Base-by-base conservation (phyloP, 2,888 invertebrate genomes). In the Podabrus alpinus region DNA sequence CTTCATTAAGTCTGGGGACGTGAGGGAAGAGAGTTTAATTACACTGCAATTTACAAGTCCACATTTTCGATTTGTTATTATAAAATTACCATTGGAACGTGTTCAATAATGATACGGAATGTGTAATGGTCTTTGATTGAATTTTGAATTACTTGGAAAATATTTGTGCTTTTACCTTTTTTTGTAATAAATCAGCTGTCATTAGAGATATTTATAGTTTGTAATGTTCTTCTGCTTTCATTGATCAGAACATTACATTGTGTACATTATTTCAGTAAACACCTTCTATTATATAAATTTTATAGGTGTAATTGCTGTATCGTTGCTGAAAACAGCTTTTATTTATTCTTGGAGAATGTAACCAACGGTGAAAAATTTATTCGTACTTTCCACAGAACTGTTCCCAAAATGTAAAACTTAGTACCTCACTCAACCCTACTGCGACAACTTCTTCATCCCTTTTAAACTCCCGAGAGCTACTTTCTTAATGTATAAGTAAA, bases 11-110 rank as follows among this genome's bases (percentile, higher is more conserved):
- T 79, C 78, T 74, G 61, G 80, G 80, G 81, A 79, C 79, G 81
- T 76, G 74, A 78, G 80, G 82, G 82, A 81, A 80, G 80, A 75
- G 76, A 80, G 81, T 83, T 84, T 84, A 84, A 85, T 85, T 84
- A 84, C 82, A 80, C 79, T 80, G 83, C 83, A 85, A 84, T 84
- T 84, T 84, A 83, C 83, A 82, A 80, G 82, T 82, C 81, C 79
- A 79, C 82, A 81, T 82, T 84, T 84, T 82, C 80, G 80, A 82
- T 83, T 80, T 77, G 81, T 75, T 78, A 76, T 73, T 77, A 79
- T 79, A 79, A 79, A 78, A 81, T 81, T 75, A 73, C 72, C 66
- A 70, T 75, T 62, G 72, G 64, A 60, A 71, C 71, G 71, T 71
- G 71, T 25, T 67, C 59, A 66, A 67, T 71, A 71, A 71, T 71